A percentile compares a stretch with the other conserved stretches of the same genome.
phyloP scores from a whole-genome alignment of 2,797 vertebrate species.

The Muscicapa striata region DNA sequence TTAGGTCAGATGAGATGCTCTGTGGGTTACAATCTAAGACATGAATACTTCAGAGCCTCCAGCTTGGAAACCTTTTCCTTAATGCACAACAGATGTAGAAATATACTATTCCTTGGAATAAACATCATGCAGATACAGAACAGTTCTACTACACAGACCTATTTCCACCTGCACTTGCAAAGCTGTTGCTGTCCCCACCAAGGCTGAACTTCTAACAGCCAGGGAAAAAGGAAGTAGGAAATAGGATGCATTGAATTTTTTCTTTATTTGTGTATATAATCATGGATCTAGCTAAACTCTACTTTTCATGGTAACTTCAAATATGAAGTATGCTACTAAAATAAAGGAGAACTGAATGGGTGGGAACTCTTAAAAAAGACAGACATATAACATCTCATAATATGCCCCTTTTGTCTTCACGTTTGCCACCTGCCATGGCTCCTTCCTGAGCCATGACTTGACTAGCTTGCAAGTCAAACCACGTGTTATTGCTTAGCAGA shows the following conservation, averaged over 20 bases:
- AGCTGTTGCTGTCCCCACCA: not conserved
- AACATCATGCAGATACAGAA: not conserved
- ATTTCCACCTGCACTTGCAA: slow-evolving; percentile 33
- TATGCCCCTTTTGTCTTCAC: not conserved
- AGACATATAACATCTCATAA: not conserved
- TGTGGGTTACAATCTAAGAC: not conserved
- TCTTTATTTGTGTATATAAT: not conserved
- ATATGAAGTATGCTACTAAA: not conserved
- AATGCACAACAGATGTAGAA: not conserved
- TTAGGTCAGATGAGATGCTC: not conserved
- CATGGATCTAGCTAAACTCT: not conserved
- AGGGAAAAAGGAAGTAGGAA: not conserved
- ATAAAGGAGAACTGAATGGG: not conserved
- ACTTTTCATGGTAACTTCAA: not conserved
- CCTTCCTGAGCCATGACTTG: not conserved
- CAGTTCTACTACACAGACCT: not conserved
- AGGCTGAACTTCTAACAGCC: not conserved
- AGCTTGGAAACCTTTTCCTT: not conserved
- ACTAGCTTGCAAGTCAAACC: not conserved
- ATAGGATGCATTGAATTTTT: not conserved
- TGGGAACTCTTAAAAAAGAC: not conserved
- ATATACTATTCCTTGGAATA: not conserved
- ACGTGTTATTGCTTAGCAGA: not conserved
- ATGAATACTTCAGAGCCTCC: slow-evolving; percentile 2
- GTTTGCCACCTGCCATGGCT: not conserved